A percentile compares a stretch with the other conserved stretches of the same genome.
phyloP scores from a whole-genome alignment of 2,797 vertebrate genomes.

The Myotis vivesi region DNA sequence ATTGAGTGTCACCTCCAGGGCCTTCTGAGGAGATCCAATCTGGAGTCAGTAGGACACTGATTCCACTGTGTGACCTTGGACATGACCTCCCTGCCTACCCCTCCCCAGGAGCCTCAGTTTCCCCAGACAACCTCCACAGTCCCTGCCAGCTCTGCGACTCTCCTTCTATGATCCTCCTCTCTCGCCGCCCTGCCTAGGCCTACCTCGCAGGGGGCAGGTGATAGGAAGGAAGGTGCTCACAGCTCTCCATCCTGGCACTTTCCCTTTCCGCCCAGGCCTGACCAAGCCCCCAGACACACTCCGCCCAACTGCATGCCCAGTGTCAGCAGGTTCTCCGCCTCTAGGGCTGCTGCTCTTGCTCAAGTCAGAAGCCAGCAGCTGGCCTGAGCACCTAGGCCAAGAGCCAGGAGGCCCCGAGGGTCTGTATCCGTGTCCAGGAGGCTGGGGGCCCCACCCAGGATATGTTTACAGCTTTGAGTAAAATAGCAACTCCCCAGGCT shows the following conservation, averaged over 20 bases:
- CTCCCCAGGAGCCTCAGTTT: neutral
- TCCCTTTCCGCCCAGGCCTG: neutral
- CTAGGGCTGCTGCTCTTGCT: neutral
- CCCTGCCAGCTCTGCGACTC: neutral
- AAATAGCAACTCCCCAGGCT: constrained; percentile 56
- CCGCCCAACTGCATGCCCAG: neutral
- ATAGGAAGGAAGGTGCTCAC: neutral
- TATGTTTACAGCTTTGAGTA: constrained; percentile 69
- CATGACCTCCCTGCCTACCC: neutral
- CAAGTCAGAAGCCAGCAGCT: neutral
- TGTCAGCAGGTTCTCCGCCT: neutral
- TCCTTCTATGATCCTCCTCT: neutral
- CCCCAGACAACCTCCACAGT: neutral
- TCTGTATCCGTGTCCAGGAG: neutral
- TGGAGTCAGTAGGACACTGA: neutral
- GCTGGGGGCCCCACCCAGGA: constrained; percentile 41
- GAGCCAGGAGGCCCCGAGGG: neutral
- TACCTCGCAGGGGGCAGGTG: neutral
- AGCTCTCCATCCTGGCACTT: neutral
- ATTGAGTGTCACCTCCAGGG: neutral
- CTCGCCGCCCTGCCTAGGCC: neutral
- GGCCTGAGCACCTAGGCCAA: neutral
- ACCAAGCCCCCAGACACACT: neutral
- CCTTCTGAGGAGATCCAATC: neutral
- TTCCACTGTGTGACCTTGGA: neutral